Base-by-base conservation (phyloP, 2,113 vertebrate species). In the Vulpes vulpes region DNA sequence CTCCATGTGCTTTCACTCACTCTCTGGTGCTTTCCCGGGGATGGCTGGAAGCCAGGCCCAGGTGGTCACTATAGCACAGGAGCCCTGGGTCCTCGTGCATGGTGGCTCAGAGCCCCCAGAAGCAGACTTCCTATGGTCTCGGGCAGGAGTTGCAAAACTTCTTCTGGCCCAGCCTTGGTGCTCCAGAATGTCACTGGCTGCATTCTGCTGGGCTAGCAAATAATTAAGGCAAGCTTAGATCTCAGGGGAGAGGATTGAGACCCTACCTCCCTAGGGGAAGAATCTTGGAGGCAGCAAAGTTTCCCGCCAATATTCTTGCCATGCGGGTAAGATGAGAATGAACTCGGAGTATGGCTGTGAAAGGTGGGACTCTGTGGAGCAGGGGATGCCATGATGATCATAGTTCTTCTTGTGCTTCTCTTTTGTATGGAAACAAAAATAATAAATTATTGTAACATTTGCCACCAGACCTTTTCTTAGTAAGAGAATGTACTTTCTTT, bases 21-120 rank as follows among this genome's bases (percentile, higher is more conserved):
- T 38, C 14, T 27, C 27, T 8, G 35, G 22, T 25, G 14, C 87
- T 25, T 43, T 17, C 4, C 0, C 8, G 10, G 55, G 35, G 65
- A 8, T 25, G 78, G 53, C 64, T 59, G 51, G 62, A 71, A 32
- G 27, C 67, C 60, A 23, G 38, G 22, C 55, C 59, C 0, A 0
- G 2, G 2, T 11, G 81, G 11, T 10, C 30, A n/a, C 78, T 0
- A 0, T 3, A 0, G 53, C 27, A 4, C 15, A 17, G 14, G 19
- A 17, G 16, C 17, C 49, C 12, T 1, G 8, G 3, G 15, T 27
- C 43, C 32, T 20, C 7, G 16, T 1, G 1, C 0, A 0, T 17
- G 4, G 69, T 30, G 81, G 81, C 91, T 76, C 32, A 51, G 11
- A 22, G 3, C 79, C 14, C 57, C 11, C 8, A 12, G 11, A 35